phyloP scores from a whole-genome alignment of 2,113 vertebrate species.

The Lagopus leucura region DNA sequence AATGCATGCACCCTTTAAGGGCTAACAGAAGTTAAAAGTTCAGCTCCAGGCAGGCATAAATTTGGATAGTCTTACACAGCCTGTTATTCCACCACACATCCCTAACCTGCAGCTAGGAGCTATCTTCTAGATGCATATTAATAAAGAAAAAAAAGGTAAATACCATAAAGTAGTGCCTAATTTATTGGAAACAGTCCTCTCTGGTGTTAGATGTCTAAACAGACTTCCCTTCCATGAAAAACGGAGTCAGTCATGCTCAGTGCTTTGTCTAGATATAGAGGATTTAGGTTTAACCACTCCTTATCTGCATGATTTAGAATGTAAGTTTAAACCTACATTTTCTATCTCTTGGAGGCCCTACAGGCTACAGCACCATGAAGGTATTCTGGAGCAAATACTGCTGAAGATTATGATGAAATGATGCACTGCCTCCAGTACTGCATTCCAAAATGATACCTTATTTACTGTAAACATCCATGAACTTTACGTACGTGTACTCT shows the following conservation, averaged over 20 bases:
- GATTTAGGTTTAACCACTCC: not conserved
- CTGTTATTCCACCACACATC: not conserved
- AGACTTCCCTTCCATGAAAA: not conserved
- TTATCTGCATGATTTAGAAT: not conserved
- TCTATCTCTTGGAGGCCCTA: not conserved
- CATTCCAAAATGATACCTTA: not conserved
- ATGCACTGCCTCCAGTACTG: not conserved
- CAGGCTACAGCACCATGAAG: not conserved
- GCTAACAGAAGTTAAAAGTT: not conserved
- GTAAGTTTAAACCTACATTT: not conserved
- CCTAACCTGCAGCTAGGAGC: not conserved
- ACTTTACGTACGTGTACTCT: not conserved
- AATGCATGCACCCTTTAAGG: not conserved
- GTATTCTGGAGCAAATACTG: not conserved
- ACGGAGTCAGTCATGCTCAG: not conserved
- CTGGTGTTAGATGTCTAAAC: not conserved
- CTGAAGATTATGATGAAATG: not conserved
- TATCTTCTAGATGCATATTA: not conserved
- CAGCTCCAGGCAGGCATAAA: not conserved
- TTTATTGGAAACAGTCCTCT: not conserved
- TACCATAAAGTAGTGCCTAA: not conserved
- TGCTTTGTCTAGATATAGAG: not conserved
- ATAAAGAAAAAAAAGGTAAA: not conserved
- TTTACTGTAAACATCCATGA: conserved; percentile 39
- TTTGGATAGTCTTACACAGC: not conserved